Conservation (phyloP, 2,797 vertebrate species). For the Melanotaenia boesemani region DNA sequence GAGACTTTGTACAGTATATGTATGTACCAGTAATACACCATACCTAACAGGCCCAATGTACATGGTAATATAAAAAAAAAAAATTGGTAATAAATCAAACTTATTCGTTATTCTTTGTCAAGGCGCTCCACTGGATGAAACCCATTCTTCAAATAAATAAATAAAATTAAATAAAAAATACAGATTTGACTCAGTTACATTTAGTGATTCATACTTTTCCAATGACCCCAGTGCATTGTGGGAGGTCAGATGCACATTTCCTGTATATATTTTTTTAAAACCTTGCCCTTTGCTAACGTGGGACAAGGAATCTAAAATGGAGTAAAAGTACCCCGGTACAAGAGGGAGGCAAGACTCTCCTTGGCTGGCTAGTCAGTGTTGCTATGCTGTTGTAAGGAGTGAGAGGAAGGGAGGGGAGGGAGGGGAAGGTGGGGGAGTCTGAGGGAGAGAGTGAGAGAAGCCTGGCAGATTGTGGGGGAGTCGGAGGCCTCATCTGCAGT, state of each 20-base stretch:
- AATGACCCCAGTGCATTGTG: conserved; percentile 20
- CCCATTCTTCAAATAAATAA: conserved; percentile 7
- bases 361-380: conserved; percentile 73
- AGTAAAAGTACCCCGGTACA: conserved; percentile 73
- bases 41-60: conserved; percentile 10
- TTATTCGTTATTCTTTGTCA: conserved; percentile 51
- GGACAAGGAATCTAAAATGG: conserved; percentile 76
- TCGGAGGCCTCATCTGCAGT: conserved; percentile 77
- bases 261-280: conserved; percentile 34
- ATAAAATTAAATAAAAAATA: not conserved
- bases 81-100: conserved; percentile 39
- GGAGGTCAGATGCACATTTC: conserved; percentile 8
- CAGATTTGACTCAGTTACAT: conserved; percentile 15
- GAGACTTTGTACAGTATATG: not conserved
- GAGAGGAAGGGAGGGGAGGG: conserved; percentile 35
- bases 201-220: conserved; percentile 12
- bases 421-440: conserved; percentile 57
- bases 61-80: conserved; percentile 20
- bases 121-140: conserved; percentile 29
- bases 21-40: conserved; percentile 2
- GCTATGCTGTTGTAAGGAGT: conserved; percentile 75
- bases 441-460: conserved; percentile 54
- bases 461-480: conserved; percentile 71
- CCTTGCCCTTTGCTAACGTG: conserved; percentile 31
- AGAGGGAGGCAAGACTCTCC: conserved; percentile 63